Conservation (phyloP, 2,113 vertebrate genomes). For the Syngnathus scovelli region DNA sequence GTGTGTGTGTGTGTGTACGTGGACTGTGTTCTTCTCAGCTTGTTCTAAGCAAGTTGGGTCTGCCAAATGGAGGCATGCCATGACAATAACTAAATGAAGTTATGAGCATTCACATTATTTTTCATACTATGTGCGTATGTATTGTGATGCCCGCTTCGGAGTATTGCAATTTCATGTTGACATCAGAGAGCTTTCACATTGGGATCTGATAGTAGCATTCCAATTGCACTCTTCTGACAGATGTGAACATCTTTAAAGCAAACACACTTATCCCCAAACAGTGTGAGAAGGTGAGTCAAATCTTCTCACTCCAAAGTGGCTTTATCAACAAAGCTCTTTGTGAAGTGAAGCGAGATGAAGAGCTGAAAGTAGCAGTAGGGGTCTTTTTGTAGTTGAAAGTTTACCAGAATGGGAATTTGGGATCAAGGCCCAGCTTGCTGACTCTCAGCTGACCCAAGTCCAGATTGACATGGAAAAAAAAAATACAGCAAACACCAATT, state of each 20-base stretch:
- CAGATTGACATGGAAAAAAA: conserved; percentile 2
- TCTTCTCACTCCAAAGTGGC: conserved; percentile 29
- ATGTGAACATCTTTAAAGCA: background rate
- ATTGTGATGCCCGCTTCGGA: conserved; percentile 1
- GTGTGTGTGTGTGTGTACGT: background rate
- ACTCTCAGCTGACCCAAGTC: conserved; percentile 28
- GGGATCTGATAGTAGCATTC: conserved; percentile 20
- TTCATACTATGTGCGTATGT: background rate
- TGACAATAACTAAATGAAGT: conserved; percentile 25
- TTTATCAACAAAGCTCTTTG: conserved; percentile 54
- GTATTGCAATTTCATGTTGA: conserved; percentile 6
- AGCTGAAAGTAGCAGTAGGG: conserved; percentile 51
- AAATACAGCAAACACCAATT: conserved; percentile 16
- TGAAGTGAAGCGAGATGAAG: conserved; percentile 21
- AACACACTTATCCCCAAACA: conserved; percentile 18
- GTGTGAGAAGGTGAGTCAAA: conserved; percentile 15
- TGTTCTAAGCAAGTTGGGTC: conserved; percentile 24
- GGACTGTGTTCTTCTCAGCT: conserved; percentile 12
- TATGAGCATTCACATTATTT: background rate
- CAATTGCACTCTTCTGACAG: conserved; percentile 30
- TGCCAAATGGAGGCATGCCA: conserved; percentile 14
- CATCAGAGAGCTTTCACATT: conserved; percentile 11
- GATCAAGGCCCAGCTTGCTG: conserved; percentile 39
- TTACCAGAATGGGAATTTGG: conserved; percentile 38
- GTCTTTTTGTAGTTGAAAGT: conserved; percentile 47